Evolutionary conservation across 2,888 invertebrate genomes (phyloP), one percentile per base, ranked within the genome.

Genomic region (Eristalis arbustorum): DNA sequence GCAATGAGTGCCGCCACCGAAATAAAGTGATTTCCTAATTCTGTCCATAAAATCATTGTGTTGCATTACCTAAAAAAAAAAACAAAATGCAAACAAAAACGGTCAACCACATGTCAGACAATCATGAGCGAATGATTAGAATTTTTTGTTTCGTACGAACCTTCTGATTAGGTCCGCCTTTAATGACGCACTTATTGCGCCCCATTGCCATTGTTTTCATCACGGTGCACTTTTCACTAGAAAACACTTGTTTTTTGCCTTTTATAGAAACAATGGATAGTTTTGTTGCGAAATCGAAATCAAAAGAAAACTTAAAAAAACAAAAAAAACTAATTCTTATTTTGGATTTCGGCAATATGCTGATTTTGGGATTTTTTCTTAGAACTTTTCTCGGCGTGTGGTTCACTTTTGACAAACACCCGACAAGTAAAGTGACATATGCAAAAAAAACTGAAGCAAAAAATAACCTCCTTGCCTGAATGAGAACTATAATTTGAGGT

Each of bases 21-120:
- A 98, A 92, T 98, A 98, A 69, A 98, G 93, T 2, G 98, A 96
- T 93, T 98, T 98, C 22, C 96, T 95, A 89, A 98, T 96, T 89
- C 98, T 94, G 90, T 96, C 95, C 88, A 97, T 93, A 91, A 98
- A 97, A 89, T 96, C 95, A 84, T 95, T 95, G 91, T 98, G 96
- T 72, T 91, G 91, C 90, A 92, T 91, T 80, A 92, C 91, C 92
- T 92, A 57, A 1, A 84, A 63, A 57, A 42, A 10, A 63, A 62
- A n/a, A n/a, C n/a, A n/a, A n/a, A n/a, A n/a, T n/a, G n/a, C n/a
- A n/a, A n/a, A n/a, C n/a, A 59, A 10, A 49, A 49, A 49, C 49
- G 18, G 5, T 10, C 14, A n/a, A 42, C 14, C 14, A 42, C 49
- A 37, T 37, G 49, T 18, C 49, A 8, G 18, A 8, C 5, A 49